These are phyloP conservation scores for Notiomystis cincta DNA, from an alignment of 2,113 vertebrate species.

Conservation along the genomic window DNA sequence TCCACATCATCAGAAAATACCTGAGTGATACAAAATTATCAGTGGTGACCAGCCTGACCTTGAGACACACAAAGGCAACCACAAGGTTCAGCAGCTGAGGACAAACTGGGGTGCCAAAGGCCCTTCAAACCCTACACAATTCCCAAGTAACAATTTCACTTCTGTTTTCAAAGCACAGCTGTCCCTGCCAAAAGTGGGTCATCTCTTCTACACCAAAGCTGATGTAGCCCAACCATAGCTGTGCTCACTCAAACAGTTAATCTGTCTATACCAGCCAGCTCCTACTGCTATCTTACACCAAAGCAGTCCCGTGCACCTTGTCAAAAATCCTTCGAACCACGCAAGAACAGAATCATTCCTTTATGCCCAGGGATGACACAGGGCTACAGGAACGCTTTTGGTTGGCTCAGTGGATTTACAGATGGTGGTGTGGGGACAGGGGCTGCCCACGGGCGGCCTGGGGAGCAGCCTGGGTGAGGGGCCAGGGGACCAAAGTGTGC, in stretches of 20 bases:
- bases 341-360: neutral
- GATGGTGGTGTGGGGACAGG: neutral
- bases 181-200: neutral
- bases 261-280: neutral
- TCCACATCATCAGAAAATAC: neutral
- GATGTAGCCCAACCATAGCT: neutral
- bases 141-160: neutral
- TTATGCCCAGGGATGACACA: neutral
- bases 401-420: neutral
- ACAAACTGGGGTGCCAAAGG: neutral
- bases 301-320: neutral
- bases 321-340: neutral
- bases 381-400: rapidly evolving
- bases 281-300: neutral
- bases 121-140: neutral
- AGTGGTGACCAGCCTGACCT: neutral
- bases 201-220: neutral
- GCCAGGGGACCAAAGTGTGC: neutral
- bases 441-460: neutral
- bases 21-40: neutral
- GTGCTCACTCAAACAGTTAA: neutral
- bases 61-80: neutral
- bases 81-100: neutral
- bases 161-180: neutral
- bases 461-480: neutral